Evolutionary conservation across 2,113 vertebrate species (phyloP).

Genomic region (Zeus faber): DNA sequence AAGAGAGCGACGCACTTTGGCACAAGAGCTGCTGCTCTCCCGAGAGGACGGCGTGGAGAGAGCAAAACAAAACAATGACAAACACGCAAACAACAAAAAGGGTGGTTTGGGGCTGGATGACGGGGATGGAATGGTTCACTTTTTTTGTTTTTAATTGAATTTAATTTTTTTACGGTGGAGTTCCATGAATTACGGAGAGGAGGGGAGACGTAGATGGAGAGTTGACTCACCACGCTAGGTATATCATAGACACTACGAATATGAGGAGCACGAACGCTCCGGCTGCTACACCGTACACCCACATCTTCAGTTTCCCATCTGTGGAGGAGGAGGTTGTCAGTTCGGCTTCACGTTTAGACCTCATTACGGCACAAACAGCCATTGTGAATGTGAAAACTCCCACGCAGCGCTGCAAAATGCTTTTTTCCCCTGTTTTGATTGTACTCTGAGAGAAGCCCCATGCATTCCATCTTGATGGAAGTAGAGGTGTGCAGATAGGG

Average conservation of each 20-base stretch:
- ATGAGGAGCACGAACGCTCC: conserved; percentile 95
- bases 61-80: conserved; percentile 9
- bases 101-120: conserved; percentile 6
- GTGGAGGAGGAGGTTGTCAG: conserved; percentile 56
- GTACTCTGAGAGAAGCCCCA: too few relatives aligned
- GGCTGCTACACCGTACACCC: conserved; percentile 97
- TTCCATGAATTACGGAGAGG: conserved; percentile 27
- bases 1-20: conserved; percentile 60
- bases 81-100: conserved; percentile 15
- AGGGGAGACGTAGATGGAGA: conserved; percentile 20
- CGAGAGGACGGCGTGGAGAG: conserved; percentile 17
- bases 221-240: conserved; percentile 97
- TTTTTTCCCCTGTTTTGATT: too few relatives aligned
- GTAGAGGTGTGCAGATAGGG: too few relatives aligned
- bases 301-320: conserved; percentile 98
- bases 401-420: too few relatives aligned
- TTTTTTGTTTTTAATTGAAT: too few relatives aligned
- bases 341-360: conserved; percentile 23
- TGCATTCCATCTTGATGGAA: not conserved
- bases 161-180: conserved; percentile 5
- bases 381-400: not conserved
- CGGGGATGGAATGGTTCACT: not conserved
- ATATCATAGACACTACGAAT: conserved; percentile 99
- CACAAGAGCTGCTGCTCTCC: conserved; percentile 70
- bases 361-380: conserved; percentile 12